Base-by-base conservation (phyloP, 2,888 invertebrate species). In the Pheosia gnoma region DNA sequence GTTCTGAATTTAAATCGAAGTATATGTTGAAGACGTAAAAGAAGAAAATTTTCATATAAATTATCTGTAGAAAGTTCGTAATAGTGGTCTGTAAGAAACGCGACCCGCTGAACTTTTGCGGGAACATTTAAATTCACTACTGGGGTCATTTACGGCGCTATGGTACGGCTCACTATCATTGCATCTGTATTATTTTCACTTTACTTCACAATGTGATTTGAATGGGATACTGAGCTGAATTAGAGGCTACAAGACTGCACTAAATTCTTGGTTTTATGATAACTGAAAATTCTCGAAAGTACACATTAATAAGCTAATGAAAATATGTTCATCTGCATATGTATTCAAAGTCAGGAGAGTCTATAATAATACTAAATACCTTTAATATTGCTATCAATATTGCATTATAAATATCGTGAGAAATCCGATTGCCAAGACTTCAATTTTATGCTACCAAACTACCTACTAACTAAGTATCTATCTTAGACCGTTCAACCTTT, bases 21-120 rank as follows among this genome's bases (percentile, higher is more conserved):
- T 65, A 72, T 70, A 71, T 69, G 70, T 74, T 68, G 55, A 72
- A 74, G 74, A 77, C 68, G 65, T 71, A 71, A 75, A 74, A 68
- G 80, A 85, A 82, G 79, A 84, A 86, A 25, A 88, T 88, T 87
- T 87, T 88, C 88, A 88, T 88, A 87, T 88, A 88, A 88, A 89
- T 88, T 83, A 87, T 85, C 79, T 81, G 84, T 82, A 78, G 72
- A 83, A 86, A 85, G 80, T 87, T 87, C 74, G 78, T 77, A 78
- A 79, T 80, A 77, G 75, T 76, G 74, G 78, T 63, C 70, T 67
- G 74, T 65, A 75, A 84, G 81, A 81, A 81, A 79, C 74, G 72
- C 74, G 77, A 77, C 72, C 72, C 74, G 71, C 71, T 77, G 80
- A 84, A 85, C 83, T 85, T 85, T 72, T 80, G 73, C 65, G 64